Conservation (phyloP, 2,888 invertebrate genomes). For the Proisotoma minuta region DNA sequence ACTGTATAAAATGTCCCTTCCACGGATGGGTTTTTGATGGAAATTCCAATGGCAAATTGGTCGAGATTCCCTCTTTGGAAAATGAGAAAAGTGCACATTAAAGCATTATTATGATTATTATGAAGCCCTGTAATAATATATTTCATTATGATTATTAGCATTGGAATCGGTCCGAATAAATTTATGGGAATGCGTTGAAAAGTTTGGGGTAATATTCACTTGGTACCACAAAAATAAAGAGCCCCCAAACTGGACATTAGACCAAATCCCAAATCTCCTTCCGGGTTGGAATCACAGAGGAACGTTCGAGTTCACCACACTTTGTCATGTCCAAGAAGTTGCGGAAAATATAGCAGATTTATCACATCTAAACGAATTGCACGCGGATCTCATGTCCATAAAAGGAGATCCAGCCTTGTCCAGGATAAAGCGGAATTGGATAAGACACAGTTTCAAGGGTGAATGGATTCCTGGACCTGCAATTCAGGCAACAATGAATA, state of each 20-base stretch:
- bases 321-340: conserved; percentile 75
- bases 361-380: conserved; percentile 72
- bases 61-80: conserved; percentile 66
- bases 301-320: conserved; percentile 70
- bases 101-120: too few species aligned
- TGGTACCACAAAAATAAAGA: conserved; percentile 73
- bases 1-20: conserved; percentile 82
- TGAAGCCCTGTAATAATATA: background rate
- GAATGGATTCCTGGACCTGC: conserved; percentile 56
- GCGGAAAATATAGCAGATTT: conserved; percentile 86
- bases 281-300: conserved; percentile 66
- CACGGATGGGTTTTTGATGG: conserved; percentile 80
- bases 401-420: conserved; percentile 53
- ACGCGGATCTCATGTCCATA: conserved; percentile 59
- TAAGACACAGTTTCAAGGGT: conserved; percentile 59
- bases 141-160: background rate
- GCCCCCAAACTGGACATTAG: conserved; percentile 66
- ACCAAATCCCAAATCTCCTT: conserved; percentile 57
- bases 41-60: conserved; percentile 63
- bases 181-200: conserved; percentile 65
- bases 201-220: conserved; percentile 69
- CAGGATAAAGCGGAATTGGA: conserved; percentile 51
- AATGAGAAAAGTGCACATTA: background rate
- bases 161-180: conserved; percentile 58
- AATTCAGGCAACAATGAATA: conserved; percentile 62